Base-by-base conservation (phyloP, 2,797 vertebrate genomes). In the Tarsius wallacei region DNA sequence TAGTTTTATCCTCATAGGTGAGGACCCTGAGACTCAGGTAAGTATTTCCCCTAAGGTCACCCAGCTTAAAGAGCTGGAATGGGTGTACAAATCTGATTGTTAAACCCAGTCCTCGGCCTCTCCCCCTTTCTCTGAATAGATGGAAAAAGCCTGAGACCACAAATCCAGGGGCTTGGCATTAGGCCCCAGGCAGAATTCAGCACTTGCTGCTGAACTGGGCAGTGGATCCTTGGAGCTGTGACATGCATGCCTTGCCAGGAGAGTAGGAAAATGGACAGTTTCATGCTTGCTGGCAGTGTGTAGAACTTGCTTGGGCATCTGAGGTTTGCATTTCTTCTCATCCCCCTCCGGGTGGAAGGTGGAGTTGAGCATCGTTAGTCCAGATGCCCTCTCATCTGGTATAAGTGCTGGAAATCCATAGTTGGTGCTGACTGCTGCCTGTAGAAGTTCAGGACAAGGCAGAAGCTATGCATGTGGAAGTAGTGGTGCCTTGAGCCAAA, bases 401-500 rank as follows among this genome's bases (percentile, higher is more conserved):
- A 63, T 80, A 15, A 94, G 31, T 95, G 66, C 59, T 22, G 28
- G 53, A 14, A 33, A 17, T 53, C 31, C 31, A 26, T 42, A 42
- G 26, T 83, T 63, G 55, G 36, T 64, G n/a, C 83, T 49, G 26
- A 66, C 68, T 47, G 86, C 36, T 73, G 36, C 80, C 14, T 11
- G 42, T n/a, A 51, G 19, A 73, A 80, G 47, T 82, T 88, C 74
- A 74, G 85, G 80, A 19, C 68, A 64, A 33, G 57, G 68, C 49
- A 36, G 47, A 64, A 71, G 31, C 61, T 28, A 0, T 57, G 66
- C 28, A 61, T 49, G 21, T 77, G 96, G 64, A 85, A 92, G 55
- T 28, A 22, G 42, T 51, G 55, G 42, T 51, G 55, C 71, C 61
- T 82, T 51, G 53, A 66, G 93, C 96, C 97, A 97, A 93, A 94